phyloP scores from a whole-genome alignment of 1,140 invertebrate genomes.

The Tetramorium parvispinum region DNA sequence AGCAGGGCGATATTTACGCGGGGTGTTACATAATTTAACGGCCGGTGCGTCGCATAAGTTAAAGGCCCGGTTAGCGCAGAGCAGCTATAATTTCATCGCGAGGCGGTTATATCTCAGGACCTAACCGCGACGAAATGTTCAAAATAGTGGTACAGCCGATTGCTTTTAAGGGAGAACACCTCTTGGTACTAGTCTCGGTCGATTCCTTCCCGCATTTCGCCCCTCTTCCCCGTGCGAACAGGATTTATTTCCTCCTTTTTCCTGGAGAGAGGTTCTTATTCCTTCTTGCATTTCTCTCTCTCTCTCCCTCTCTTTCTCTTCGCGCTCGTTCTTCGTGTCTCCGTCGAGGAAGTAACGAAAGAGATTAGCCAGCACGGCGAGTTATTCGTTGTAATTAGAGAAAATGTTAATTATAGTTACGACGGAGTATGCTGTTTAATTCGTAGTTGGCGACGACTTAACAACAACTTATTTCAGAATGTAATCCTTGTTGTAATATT shows the following conservation, averaged over 20 bases:
- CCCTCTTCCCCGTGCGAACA: not conserved
- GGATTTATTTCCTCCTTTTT: conserved; percentile 38
- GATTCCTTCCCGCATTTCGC: conserved; percentile 22
- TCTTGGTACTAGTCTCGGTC: conserved; percentile 53
- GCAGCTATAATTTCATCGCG: conserved; percentile 76
- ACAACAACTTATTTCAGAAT: conserved; percentile 14
- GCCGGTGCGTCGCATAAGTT: conserved; percentile 71
- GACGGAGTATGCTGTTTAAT: conserved; percentile 53
- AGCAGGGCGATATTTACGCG: conserved; percentile 69
- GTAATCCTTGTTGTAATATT: conserved; percentile 16
- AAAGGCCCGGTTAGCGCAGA: conserved; percentile 57
- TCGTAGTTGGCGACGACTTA: conserved; percentile 61
- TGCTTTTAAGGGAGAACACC: conserved; percentile 83
- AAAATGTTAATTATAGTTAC: conserved; percentile 64
- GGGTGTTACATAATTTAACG: conserved; percentile 78
- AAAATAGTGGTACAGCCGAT: conserved; percentile 80
- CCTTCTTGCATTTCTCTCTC: conserved; percentile 9
- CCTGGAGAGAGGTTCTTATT: conserved; percentile 27
- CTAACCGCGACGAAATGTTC: conserved; percentile 75
- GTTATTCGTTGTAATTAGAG: conserved; percentile 70
- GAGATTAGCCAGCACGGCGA: conserved; percentile 62
- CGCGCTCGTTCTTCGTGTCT: conserved; percentile 49
- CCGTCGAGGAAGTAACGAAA: conserved; percentile 44
- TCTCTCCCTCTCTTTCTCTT: not conserved
- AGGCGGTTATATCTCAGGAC: conserved; percentile 74